Base-by-base conservation (phyloP, 64 coral and sea anemone genomes). In the Actinia equina region DNA sequence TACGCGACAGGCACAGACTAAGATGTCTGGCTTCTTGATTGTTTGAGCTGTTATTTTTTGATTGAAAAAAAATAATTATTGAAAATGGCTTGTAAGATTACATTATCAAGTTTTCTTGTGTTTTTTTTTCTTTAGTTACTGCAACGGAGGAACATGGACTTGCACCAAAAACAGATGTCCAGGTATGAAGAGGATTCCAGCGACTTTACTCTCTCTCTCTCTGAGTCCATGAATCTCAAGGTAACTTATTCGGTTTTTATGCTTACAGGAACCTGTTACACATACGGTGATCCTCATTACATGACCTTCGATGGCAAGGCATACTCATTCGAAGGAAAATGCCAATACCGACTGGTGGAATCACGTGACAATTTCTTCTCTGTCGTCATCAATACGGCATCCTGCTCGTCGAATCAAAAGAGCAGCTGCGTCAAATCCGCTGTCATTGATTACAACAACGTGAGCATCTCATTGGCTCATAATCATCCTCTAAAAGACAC, bases 391-490 rank as follows among this genome's bases (percentile, higher is more conserved):
- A 52, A 92, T 52, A 92, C 91, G 20, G 86, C 80, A 46, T 57
- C 80, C 3, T 92, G 91, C 43, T 92, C 91, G 27, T 61, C 81
- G 3, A 82, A 79, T 43, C 61, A 87, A 43, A 71, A 49, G 22
- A 92, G 86, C 45, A 92, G 86, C 67, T 92, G 91, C 57, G 91
- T 92, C 27, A 92, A 92, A 65, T 92, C 91, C 17, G 91, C 91
- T 15, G 80, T 82, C 17, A 85, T 92, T 2, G 83, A 84, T 8
- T 92, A 92, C 27, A 84, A 84, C 79, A 92, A 88, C 52, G 65
- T 88, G 20, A 88, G 83, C 20, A 79, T 92, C 52, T 82, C 83
- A 43, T 78, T 92, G 62, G 86, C 63, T 62, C 86, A 87, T 20
- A 17, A 78, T 17, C 91, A 88, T 23, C 91, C 91, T 43, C 86